These are phyloP conservation scores for Falco naumanni DNA, from an alignment of 2,797 vertebrate genomes.

Conservation along the genomic window DNA sequence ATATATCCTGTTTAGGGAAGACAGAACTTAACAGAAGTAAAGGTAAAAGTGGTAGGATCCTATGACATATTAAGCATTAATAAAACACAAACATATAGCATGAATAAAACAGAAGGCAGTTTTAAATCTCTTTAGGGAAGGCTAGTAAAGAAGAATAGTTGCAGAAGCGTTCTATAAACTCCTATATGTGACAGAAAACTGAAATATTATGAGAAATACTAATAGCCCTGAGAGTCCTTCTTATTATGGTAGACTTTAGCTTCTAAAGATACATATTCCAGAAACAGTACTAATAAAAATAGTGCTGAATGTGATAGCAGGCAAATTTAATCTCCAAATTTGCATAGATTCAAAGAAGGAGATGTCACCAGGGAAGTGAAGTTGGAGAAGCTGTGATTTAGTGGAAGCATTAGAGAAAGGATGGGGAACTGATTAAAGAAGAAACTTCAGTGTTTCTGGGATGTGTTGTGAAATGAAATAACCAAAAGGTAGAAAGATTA, in stretches of 20 bases:
- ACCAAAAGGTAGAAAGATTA: neutral
- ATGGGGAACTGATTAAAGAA: neutral
- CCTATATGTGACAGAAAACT: neutral
- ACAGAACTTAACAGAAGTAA: neutral
- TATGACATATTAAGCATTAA: neutral
- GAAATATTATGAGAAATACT: neutral
- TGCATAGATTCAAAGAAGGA: neutral
- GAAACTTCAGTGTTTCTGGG: neutral
- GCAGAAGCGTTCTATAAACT: neutral
- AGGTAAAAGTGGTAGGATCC: neutral
- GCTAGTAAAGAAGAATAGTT: neutral
- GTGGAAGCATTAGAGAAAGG: neutral
- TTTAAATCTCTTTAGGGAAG: conserved; percentile 28
- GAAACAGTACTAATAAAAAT: neutral
- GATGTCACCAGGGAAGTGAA: neutral
- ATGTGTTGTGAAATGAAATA: neutral
- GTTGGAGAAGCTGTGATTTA: neutral
- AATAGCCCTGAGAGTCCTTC: neutral
- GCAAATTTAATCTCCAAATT: neutral
- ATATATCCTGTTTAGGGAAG: neutral
- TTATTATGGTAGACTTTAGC: neutral
- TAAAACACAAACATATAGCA: neutral
- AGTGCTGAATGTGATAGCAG: neutral
- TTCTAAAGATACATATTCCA: neutral
- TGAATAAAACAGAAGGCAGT: conserved; percentile 24